Percentiles rank a stretch among this genome's conserved stretches.
These are phyloP conservation scores for Psittacula echo DNA, from an alignment of 2,797 vertebrate genomes.

Conservation along the genomic window DNA sequence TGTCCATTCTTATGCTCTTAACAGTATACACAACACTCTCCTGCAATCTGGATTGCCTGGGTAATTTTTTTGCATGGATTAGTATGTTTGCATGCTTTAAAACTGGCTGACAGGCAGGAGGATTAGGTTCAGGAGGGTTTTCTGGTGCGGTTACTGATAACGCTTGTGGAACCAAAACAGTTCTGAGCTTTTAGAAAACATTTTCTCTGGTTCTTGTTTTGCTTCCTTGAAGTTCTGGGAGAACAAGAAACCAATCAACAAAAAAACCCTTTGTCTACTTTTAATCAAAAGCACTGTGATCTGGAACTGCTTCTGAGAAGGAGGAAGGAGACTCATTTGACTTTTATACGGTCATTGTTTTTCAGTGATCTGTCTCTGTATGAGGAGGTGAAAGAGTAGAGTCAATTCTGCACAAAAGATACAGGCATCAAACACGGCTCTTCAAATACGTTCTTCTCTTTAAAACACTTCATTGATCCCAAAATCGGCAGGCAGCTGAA, in stretches of 20 bases:
- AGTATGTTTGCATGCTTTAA: background rate
- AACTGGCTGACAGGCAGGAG: background rate
- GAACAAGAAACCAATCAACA: background rate
- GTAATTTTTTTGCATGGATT: background rate
- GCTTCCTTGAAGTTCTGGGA: background rate
- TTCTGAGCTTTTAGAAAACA: background rate
- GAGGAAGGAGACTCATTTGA: background rate
- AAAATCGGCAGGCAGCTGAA: background rate
- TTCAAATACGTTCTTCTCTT: background rate
- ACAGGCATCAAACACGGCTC: background rate
- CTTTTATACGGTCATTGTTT: background rate
- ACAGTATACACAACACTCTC: background rate
- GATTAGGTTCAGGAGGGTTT: background rate
- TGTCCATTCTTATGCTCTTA: background rate
- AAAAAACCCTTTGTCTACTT: background rate
- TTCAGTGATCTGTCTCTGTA: background rate
- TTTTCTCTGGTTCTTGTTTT: background rate
- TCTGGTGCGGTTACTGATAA: background rate
- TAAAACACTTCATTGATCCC: background rate
- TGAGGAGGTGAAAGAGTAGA: background rate
- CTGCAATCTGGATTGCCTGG: background rate
- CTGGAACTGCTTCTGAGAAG: background rate
- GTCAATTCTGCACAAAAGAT: background rate
- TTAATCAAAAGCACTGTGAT: background rate
- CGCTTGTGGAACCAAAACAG: accelerated